These are phyloP conservation scores for Anguilla rostrata DNA, from an alignment of 2,113 vertebrate species.

Conservation along the genomic window DNA sequence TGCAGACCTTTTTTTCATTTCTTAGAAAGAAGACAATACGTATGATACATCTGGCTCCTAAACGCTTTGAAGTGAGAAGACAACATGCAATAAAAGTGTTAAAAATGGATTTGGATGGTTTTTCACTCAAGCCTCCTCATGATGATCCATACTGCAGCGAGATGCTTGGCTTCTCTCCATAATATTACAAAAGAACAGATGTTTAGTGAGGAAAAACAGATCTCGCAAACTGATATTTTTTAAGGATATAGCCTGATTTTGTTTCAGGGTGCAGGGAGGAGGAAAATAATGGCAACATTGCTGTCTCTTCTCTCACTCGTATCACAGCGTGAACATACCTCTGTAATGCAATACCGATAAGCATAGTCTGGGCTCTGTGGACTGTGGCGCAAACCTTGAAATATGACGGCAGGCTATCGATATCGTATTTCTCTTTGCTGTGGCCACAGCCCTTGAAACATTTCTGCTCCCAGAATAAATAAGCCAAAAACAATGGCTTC, in stretches of 20 bases:
- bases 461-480: not conserved
- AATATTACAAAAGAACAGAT: conserved; percentile 4
- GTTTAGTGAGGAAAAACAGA: conserved; percentile 15
- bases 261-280: not conserved
- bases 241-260: not conserved
- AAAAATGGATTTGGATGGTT: not conserved
- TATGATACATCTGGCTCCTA: conserved; percentile 15
- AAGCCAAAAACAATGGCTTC: not conserved
- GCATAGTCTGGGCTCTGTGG: not conserved
- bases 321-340: not conserved
- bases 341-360: not conserved
- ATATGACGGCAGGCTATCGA: not conserved
- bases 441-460: not conserved
- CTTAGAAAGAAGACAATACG: conserved; percentile 12
- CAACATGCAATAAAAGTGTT: not conserved
- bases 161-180: conserved; percentile 5
- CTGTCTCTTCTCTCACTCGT: not conserved
- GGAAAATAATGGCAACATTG: not conserved
- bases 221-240: not conserved
- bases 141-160: not conserved
- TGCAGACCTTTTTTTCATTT: conserved; percentile 10
- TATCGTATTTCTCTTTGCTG: not conserved
- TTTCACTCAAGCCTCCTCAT: not conserved
- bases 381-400: not conserved
- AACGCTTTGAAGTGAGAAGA: not conserved